Base-by-base conservation (phyloP, 1,140 invertebrate species). In the Zaprionus davidi region DNA sequence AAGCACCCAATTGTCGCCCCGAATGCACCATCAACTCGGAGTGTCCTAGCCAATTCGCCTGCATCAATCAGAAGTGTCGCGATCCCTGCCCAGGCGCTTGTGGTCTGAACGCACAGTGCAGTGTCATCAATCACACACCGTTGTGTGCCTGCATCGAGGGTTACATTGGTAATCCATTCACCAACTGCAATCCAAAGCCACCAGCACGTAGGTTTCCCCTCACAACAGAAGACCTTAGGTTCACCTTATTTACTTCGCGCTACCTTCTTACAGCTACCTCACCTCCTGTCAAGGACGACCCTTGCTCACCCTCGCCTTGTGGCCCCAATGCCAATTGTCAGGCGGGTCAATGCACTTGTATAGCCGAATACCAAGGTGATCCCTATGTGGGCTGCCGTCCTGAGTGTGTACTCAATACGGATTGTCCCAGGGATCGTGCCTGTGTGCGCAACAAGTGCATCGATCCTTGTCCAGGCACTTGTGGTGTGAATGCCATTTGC, bases 21-120 rank as follows among this genome's bases (percentile, higher is more conserved):
- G 96, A 97, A 92, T 97, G 97, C 92, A 95, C 95, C 3, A 96
- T 97, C 71, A 97, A 97, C 82, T 95, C 96, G 59, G 97, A 97
- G 87, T 98, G 97, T 92, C 94, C 96, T 1, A 95, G 96, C 59
- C 96, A 97, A 84, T 94, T 95, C 82, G 96, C 96, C 1, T 97
- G 97, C 81, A 96, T 96, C 60, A 96, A 96, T 82, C 96, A 97
- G 91, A 95, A 95, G 81, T 98, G 97, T 85, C 94, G 92, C 81
- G 96, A 98, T 93, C 97, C 97, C 12, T 98, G 97, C 81, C 96
- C 96, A 2, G 97, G 97, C 7, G 97, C 96, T 5, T 98, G 97
- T 91, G 97, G 97, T 31, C 90, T 95, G 22, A 95, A 95, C 69
- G 96, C 96, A 2, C 94, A 95, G 66, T 97, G 97, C 82, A 93